Percentiles rank a stretch among this genome's conserved stretches.
These are phyloP conservation scores for human (Homo sapiens) DNA, from an alignment of 2,113 vertebrate species.

Conservation along the genomic window DNA sequence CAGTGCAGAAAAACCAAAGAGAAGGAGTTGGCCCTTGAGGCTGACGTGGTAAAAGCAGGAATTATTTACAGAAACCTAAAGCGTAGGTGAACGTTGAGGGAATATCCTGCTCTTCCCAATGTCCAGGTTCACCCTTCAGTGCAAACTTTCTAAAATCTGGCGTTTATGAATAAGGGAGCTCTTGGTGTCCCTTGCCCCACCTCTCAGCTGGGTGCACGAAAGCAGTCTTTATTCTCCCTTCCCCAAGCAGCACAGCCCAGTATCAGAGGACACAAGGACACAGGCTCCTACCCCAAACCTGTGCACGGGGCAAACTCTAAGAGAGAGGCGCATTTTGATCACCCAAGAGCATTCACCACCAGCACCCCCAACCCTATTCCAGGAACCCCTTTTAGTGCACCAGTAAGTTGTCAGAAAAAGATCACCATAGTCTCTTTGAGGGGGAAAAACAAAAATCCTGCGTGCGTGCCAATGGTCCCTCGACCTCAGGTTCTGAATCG, in stretches of 20 bases:
- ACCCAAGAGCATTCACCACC: background rate
- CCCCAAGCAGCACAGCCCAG: background rate
- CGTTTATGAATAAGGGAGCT: background rate
- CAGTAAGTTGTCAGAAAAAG: background rate
- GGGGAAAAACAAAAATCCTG: background rate
- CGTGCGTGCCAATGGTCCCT: rapidly evolving
- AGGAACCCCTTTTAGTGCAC: background rate
- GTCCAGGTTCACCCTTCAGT: background rate
- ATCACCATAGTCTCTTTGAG: background rate
- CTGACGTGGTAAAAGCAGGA: too few species aligned
- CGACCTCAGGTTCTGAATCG: background rate
- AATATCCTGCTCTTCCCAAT: too few species aligned
- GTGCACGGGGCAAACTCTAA: background rate
- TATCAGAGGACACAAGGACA: background rate
- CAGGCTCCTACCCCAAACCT: background rate
- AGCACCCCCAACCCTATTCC: too few species aligned
- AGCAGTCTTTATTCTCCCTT: background rate
- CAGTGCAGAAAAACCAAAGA: background rate
- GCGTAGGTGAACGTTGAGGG: background rate
- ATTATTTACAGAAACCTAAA: background rate
- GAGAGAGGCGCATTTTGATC: background rate
- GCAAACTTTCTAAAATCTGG: background rate
- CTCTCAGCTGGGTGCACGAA: rapidly evolving
- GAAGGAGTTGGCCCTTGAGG: background rate
- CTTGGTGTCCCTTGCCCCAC: rapidly evolving